These are phyloP conservation scores for Diplosoma virens DNA, from an alignment of 23 tunicate genomes.

Conservation along the genomic window DNA sequence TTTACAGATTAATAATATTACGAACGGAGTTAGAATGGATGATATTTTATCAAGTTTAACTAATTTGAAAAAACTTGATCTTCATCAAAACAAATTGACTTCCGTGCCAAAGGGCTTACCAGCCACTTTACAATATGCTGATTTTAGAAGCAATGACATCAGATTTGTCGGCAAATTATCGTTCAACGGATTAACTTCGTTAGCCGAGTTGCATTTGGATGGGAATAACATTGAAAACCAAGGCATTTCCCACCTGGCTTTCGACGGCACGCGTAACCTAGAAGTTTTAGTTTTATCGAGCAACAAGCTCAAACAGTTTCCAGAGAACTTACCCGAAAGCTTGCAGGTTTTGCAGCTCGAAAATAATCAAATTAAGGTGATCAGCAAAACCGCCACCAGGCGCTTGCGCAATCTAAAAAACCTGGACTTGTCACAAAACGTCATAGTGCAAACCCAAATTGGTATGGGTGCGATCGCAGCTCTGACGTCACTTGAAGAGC, in stretches of 20 bases:
- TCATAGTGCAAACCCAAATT: constrained; percentile 3
- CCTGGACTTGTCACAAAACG: constrained; percentile 52
- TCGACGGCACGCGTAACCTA: constrained; percentile 26
- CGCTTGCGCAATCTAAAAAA: constrained; percentile 12
- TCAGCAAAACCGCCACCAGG: constrained; percentile 13
- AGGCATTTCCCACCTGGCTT: constrained; percentile 58
- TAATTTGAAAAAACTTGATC: constrained; percentile 22
- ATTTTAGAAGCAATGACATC: constrained; percentile 37
- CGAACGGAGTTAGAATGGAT: constrained; percentile 53
- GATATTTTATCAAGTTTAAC: constrained; percentile 1
- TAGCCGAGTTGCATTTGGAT: constrained; percentile 49
- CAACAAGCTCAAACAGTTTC: constrained; percentile 43
- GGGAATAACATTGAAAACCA: constrained; percentile 72
- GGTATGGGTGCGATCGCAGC: constrained; percentile 18
- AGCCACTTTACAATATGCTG: constrained; percentile 4
- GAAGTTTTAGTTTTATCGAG: constrained; percentile 28
- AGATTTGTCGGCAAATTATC: constrained; percentile 35
- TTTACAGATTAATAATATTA: constrained; percentile 54
- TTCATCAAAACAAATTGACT: constrained; percentile 43
- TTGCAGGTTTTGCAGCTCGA: constrained; percentile 26
- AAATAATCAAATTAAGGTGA: constrained; percentile 34
- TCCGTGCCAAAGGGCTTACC: constrained; percentile 69
- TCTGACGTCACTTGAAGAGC: background rate
- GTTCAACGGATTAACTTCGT: constrained; percentile 24
- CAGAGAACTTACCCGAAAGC: constrained; percentile 48